phyloP scores from a whole-genome alignment of 2,888 invertebrate species.

The Ptychoptera albimana region DNA sequence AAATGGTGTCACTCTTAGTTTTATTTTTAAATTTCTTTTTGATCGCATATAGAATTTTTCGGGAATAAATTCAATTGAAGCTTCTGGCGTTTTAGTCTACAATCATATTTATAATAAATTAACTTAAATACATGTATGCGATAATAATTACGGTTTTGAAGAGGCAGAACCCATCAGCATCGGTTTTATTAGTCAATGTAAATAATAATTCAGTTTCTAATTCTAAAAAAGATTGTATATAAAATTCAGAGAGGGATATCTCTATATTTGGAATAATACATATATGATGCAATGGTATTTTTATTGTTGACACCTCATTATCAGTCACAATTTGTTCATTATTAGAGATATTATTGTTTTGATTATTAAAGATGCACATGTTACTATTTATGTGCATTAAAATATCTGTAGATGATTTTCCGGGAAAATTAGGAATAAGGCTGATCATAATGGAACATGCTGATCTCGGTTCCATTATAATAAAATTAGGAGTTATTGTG shows the following conservation, averaged over 20 bases:
- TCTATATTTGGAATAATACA: neutral
- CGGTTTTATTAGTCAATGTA: conserved; percentile 16
- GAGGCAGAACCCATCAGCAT: conserved; percentile 17
- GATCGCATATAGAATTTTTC: conserved; percentile 20
- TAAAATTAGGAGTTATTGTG: neutral
- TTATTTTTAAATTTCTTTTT: conserved; percentile 9
- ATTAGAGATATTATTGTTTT: neutral
- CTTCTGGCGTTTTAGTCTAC: conserved; percentile 5
- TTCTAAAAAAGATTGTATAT: conserved; percentile 17
- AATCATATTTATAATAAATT: neutral
- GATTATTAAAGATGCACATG: too few species aligned
- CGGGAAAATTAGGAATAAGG: neutral
- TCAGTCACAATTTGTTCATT: neutral
- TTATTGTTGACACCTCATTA: neutral
- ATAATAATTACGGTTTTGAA: neutral
- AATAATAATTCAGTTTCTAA: conserved; percentile 18
- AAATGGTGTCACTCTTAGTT: conserved; percentile 16
- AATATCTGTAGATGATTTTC: neutral
- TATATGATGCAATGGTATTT: neutral
- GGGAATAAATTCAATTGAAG: conserved; percentile 14
- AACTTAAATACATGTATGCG: too few species aligned
- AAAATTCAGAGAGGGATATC: conserved; percentile 10
- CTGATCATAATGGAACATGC: neutral
- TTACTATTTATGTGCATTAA: too few species aligned
- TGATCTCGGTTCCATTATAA: neutral